A percentile compares a stretch with the other conserved stretches of the same genome.
These are phyloP conservation scores for Gephyroberyx darwinii DNA, from an alignment of 2,797 vertebrate genomes.

Conservation along the genomic window DNA sequence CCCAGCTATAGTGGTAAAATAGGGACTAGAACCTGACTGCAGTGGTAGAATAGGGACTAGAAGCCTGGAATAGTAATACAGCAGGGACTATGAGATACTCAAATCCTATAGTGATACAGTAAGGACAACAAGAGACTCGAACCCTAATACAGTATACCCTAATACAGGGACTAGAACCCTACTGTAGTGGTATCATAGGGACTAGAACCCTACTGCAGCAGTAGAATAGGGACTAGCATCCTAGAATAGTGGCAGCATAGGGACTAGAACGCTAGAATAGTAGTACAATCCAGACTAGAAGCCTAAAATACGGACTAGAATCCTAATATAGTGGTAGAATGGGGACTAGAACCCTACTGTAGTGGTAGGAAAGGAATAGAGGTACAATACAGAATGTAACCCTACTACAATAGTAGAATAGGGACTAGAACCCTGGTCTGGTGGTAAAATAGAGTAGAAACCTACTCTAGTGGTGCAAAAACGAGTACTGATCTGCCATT, in stretches of 20 bases:
- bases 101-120: neutral
- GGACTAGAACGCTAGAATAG: neutral
- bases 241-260: neutral
- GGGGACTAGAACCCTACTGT: neutral
- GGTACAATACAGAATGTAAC: neutral
- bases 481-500: neutral
- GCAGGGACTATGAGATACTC: neutral
- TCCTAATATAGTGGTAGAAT: neutral
- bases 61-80: conserved; percentile 1
- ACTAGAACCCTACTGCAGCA: neutral
- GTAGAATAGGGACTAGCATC: neutral
- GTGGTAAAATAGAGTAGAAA: neutral
- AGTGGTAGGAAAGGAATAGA: neutral
- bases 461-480: neutral
- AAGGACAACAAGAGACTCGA: too few species aligned
- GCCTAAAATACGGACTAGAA: neutral
- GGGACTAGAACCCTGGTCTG: neutral
- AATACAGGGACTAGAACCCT: neutral
- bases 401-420: neutral
- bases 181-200: too few species aligned
- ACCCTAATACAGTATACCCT: neutral
- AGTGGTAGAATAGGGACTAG: conserved; percentile 2
- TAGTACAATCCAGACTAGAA: neutral
- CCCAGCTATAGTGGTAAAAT: neutral
- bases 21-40: conserved; percentile 2